Base-by-base conservation (phyloP, 2,113 vertebrate species). In the Scophthalmus maximus region DNA sequence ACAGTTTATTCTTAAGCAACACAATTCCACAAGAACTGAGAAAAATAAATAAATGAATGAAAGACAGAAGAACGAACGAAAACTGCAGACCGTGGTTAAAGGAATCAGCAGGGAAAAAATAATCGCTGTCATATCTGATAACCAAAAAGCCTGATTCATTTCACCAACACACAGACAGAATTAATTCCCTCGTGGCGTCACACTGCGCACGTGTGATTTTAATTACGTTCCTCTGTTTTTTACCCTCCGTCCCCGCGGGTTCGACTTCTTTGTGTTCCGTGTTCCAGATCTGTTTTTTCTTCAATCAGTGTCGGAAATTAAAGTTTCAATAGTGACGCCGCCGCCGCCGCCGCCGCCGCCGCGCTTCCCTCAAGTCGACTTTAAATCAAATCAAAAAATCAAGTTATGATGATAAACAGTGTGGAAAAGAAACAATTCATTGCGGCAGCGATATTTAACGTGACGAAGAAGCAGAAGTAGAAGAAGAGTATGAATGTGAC, bases 121-220 rank as follows among this genome's bases (percentile, higher is more conserved):
- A 73, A 79, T 76, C 46, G 26, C 34, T 25, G 46, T 77, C 53
- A 32, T 11, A 77, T 74, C 46, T 46, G 29, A 78, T 49, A 8
- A n/a, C n/a, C n/a, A n/a, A n/a, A n/a, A 64, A 44, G 27, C 29
- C n/a, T 0, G 22, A 70, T 63, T 67, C 25, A 52, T 42, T 36
- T 55, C 40, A 38, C 20, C 73, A 65, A 78, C 38, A 55, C 10
- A 30, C 52, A 34, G 6, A 17, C 14, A 38, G 56, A 25, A 15
- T 56, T 12, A 38, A 25, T 56, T 57, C 44, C 47, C 36, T 63
- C 44, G 10, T 7, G 14, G 14, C 6, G 2, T 56, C 69, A 34
- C 50, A 25, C 18, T 18, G 8, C 9, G 22, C 32, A 55, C 11
- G 18, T 62, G 51, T 20, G n/a, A 2, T 49, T 64, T 68, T 56